phyloP scores from a whole-genome alignment of 2,888 invertebrate species.

The Fragum whitleyi region DNA sequence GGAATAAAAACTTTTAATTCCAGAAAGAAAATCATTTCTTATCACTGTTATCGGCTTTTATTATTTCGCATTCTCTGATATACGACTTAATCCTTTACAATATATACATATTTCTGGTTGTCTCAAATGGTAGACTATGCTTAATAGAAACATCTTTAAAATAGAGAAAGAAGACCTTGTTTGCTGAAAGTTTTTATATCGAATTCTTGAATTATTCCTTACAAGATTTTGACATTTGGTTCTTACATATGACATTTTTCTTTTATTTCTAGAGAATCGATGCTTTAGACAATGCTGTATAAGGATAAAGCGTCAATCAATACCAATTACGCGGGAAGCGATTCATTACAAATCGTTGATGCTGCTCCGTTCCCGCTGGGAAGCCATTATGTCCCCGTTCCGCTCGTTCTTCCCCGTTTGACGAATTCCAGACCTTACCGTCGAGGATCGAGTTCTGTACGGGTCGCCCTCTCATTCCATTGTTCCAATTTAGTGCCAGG shows the following conservation, averaged over 20 bases:
- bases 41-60: constrained; percentile 32
- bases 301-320: constrained; percentile 38
- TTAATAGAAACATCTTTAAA: too few relatives aligned
- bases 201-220: too few relatives aligned
- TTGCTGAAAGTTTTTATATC: too few relatives aligned
- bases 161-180: too few relatives aligned
- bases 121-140: too few relatives aligned
- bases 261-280: too few relatives aligned
- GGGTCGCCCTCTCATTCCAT: constrained; percentile 76
- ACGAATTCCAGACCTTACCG: constrained; percentile 72
- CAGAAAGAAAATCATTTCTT: constrained; percentile 22
- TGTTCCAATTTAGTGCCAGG: constrained; percentile 75
- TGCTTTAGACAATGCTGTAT: background rate
- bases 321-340: constrained; percentile 61
- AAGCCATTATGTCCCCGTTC: constrained; percentile 60
- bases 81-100: constrained; percentile 25
- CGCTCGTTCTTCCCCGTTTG: constrained; percentile 55
- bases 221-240: too few relatives aligned
- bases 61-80: constrained; percentile 28
- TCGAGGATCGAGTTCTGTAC: constrained; percentile 72
- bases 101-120: too few relatives aligned
- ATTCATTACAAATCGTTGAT: constrained; percentile 69
- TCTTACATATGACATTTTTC: too few relatives aligned
- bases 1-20: constrained; percentile 27
- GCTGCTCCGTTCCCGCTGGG: constrained; percentile 55